A percentile compares a stretch with the other conserved stretches of the same genome.
Evolutionary conservation across 2,113 vertebrate genomes (phyloP).

Genomic region (Thryonomys swinderianus): DNA sequence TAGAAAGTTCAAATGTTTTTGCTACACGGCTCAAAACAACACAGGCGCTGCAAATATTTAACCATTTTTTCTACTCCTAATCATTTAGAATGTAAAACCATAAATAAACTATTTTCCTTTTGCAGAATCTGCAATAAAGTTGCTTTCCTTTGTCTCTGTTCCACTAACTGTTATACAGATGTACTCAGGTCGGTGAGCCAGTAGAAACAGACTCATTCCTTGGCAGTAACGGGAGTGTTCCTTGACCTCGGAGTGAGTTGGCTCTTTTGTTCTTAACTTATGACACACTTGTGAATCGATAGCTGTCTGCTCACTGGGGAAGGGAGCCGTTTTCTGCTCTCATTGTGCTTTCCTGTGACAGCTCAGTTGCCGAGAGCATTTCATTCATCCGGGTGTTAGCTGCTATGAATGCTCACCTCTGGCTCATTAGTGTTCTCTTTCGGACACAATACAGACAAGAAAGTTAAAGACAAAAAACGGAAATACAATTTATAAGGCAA

Average conservation of each 20-base stretch:
- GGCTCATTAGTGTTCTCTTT: conserved; percentile 45
- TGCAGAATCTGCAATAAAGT: not conserved
- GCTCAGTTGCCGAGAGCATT: conserved; percentile 11
- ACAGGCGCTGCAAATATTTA: not conserved
- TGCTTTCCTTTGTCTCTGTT: conserved; percentile 13
- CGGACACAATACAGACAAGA: conserved; percentile 32
- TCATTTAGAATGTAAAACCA: not conserved
- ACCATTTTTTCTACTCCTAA: too few relatives aligned
- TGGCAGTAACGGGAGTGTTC: not conserved
- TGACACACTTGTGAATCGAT: conserved; percentile 47
- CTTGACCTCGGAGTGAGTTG: not conserved
- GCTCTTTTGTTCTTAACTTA: not conserved
- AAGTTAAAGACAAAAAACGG: not conserved
- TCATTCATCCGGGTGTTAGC: conserved; percentile 38
- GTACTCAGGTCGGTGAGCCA: not conserved
- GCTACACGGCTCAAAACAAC: not conserved
- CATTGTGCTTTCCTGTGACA: conserved; percentile 40
- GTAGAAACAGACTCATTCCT: not conserved
- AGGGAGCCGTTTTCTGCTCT: conserved; percentile 48
- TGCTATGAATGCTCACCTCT: conserved; percentile 41
- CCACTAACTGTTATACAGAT: not conserved
- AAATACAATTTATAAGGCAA: conserved; percentile 16
- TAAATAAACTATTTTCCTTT: not conserved
- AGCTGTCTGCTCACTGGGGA: not conserved
- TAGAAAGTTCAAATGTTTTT: not conserved